These are phyloP conservation scores for Anguilla rostrata DNA, from an alignment of 2,113 vertebrate species.

Conservation along the genomic window DNA sequence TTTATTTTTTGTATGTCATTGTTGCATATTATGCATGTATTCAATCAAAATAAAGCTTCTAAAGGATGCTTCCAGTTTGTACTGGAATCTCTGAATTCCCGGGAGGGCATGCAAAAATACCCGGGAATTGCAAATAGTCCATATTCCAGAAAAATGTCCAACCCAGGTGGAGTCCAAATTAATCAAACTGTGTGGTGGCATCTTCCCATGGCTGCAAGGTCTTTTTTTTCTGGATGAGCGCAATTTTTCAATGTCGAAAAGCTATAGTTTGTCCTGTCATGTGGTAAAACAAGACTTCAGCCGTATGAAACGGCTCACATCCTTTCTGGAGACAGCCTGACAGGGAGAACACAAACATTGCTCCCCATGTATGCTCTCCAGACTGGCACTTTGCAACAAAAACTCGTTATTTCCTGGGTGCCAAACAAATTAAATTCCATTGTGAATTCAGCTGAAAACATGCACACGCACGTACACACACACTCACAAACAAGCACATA, in stretches of 20 bases:
- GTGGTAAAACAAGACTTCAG: neutral
- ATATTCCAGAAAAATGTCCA: too few relatives aligned
- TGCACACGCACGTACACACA: too few relatives aligned
- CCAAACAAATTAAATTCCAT: neutral
- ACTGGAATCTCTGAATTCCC: too few relatives aligned
- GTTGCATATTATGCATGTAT: too few relatives aligned
- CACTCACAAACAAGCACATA: too few relatives aligned
- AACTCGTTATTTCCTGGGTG: slow-evolving; percentile 3
- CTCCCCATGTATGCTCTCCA: neutral
- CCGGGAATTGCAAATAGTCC: too few relatives aligned
- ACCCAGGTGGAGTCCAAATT: too few relatives aligned
- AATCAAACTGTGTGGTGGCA: neutral
- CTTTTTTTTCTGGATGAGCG: neutral
- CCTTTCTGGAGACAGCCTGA: neutral
- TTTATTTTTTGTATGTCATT: too few relatives aligned
- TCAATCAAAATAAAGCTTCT: too few relatives aligned
- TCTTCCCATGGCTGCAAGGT: neutral
- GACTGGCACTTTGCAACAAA: neutral
- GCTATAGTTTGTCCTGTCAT: neutral
- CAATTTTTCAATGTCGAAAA: neutral
- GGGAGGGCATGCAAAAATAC: too few relatives aligned
- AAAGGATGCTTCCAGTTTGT: too few relatives aligned
- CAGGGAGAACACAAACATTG: neutral
- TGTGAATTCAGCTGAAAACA: too few relatives aligned
- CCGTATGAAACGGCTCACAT: neutral